These are phyloP conservation scores for Sminthurinus signatus DNA, from an alignment of 1,140 invertebrate species.

Conservation along the genomic window DNA sequence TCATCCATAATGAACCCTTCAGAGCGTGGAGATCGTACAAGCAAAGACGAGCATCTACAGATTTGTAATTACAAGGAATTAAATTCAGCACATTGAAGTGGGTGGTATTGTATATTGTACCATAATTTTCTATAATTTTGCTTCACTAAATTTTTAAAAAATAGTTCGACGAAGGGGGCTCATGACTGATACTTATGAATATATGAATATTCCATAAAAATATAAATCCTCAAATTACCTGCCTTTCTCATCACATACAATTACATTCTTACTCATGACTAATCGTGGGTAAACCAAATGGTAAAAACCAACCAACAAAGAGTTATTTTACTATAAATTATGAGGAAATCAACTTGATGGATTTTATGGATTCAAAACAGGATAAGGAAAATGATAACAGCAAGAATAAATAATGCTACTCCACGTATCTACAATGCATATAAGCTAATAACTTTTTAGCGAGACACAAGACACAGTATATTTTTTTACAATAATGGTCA, in stretches of 20 bases:
- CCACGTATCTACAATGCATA: no score
- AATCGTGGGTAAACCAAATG: not conserved
- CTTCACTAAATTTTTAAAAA: not conserved
- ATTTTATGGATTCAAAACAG: not conserved
- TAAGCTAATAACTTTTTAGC: no score
- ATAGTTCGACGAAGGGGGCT: not conserved
- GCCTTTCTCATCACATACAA: slow-evolving; percentile 9
- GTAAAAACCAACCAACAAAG: not conserved
- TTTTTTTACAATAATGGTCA: no score
- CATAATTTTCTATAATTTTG: no score
- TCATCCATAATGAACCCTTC: slow-evolving; percentile 38
- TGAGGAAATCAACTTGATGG: no score
- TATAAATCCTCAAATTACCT: slow-evolving; percentile 3
- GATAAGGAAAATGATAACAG: no score
- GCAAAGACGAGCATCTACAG: slow-evolving; percentile 65
- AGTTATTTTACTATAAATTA: no score
- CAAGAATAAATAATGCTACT: not conserved
- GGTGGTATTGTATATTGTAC: no score
- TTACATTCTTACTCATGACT: not conserved
- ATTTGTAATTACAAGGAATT: not conserved
- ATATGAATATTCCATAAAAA: not conserved
- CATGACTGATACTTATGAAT: not conserved
- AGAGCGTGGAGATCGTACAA: slow-evolving; percentile 54
- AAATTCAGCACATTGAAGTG: no score
- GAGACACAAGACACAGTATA: no score